Base-by-base conservation (phyloP, 1,140 invertebrate species). In the Forficula auricularia region DNA sequence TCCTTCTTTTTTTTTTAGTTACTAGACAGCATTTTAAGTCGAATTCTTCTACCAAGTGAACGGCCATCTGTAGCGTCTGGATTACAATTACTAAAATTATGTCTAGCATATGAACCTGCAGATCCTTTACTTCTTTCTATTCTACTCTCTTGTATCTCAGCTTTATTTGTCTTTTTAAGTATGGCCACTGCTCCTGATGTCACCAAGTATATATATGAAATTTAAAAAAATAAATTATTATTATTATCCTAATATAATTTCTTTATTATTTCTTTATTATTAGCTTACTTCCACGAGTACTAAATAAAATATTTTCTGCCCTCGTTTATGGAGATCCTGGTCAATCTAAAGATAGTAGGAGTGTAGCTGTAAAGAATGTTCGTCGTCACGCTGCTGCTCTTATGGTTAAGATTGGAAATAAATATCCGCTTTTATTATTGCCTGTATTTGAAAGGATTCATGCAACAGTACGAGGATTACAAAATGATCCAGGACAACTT, bases 391-490 rank as follows among this genome's bases (percentile, higher is more conserved):
- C 86, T 1, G 86, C 84, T 19, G 85, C 83, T 12, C 60, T 88
- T 2, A 75, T 92, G 61, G 84, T 94, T 1, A 92, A 91, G 63
- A 75, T 92, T 27, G 82, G 80, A 10, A 73, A 81, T 33, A 83
- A 85, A 54, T 88, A 86, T 64, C 85, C 86, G 0, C 58, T 86
- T 8, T 61, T 87, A 2, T 61, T 87, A 27, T 59, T 91, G 52
- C 84, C 86, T 3, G 77, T 85, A n/a, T 92, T 90, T 60, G 79
- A 84, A 35, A 74, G 84, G 40, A 77, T 91, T 48, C 77, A 82
- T 54, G 70, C 71, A 1, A 76, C 80, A 45, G 75, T 82, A 7
- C 68, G 73, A 40, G 69, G 69, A 42, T 63, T 86, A 30, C 68
- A 75, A 3, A 59, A 70, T 43, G 64, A 74, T 44, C 64, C 67